Base-by-base conservation (phyloP, 2,113 vertebrate genomes). In the Redunca redunca region DNA sequence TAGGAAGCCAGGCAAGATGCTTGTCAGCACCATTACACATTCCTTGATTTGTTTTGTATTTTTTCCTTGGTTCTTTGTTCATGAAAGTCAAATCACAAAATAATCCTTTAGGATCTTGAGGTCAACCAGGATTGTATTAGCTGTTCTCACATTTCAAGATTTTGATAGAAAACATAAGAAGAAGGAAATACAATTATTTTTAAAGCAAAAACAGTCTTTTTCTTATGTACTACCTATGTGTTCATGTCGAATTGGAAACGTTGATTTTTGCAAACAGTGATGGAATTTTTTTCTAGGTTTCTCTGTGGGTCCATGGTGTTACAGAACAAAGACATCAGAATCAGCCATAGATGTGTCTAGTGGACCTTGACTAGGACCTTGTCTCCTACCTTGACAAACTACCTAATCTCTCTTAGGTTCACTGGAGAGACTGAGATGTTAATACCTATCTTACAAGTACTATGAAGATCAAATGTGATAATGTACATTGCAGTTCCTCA, bases 91-190 rank as follows among this genome's bases (percentile, higher is more conserved):
- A 97, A 88, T 30, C 60, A 91, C 50, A 97, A 15, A 82, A 83
- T 92, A 96, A 28, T 52, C 89, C 50, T 96, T 28, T 91, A 97
- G 12, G 93, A 90, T 90, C 26, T 21, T 81, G 11, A 64, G 30
- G 53, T 86, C 85, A 97, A 46, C 40, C 13, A 91, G 16, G 28
- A 97, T 78, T 90, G 36, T 87, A 57, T 91, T 94, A 89, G 50
- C 58, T 95, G 3, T 84, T 94, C 82, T 94, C 90, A 82, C 21
- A 89, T 97, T 96, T 97, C 57, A 89, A 71, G 46, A 71, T 94
- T 98, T 91, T 91, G 46, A 91, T 89, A 91, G 81, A 96, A 97
- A 94, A 86, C n/a, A 57, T 93, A 71, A 82, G 95, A 96, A 90
- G 43, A 88, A 93, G 43, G n/a, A 95, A 97, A 94, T 19, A 92